phyloP scores from a whole-genome alignment of 1,140 invertebrate genomes.

The Zaprionus davidi region DNA sequence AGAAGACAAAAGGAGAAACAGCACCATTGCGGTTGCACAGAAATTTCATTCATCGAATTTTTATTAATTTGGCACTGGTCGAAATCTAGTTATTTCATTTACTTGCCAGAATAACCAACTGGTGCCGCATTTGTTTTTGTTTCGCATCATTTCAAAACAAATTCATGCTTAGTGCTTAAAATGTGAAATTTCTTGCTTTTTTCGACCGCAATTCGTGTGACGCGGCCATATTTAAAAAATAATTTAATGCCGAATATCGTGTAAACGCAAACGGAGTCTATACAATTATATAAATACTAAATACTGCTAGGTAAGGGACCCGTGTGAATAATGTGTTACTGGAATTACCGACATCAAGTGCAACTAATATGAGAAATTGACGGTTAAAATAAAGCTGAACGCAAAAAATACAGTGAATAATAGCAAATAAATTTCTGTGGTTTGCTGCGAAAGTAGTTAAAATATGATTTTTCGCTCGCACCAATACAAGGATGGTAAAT shows the following conservation, averaged over 20 bases:
- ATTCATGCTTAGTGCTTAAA: conserved; percentile 48
- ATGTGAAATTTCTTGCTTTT: conserved; percentile 62
- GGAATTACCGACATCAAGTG: conserved; percentile 29
- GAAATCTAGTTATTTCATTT: conserved; percentile 76
- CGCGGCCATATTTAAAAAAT: conserved; percentile 77
- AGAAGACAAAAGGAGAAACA: conserved; percentile 76
- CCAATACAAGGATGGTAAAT: conserved; percentile 67
- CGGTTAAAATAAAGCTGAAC: neutral
- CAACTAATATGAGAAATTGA: conserved; percentile 44
- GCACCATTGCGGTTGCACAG: conserved; percentile 51
- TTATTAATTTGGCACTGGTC: conserved; percentile 66
- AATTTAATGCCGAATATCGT: conserved; percentile 60
- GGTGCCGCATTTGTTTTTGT: conserved; percentile 71
- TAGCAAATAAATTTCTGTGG: conserved; percentile 57
- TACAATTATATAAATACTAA: conserved; percentile 72
- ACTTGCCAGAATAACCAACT: conserved; percentile 69
- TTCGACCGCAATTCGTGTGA: conserved; percentile 59
- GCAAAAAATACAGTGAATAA: conserved; percentile 16
- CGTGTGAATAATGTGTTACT: neutral
- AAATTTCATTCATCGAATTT: conserved; percentile 77
- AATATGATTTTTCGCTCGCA: conserved; percentile 76
- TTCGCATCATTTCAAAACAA: conserved; percentile 51
- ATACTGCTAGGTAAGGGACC: conserved; percentile 50
- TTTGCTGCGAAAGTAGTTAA: conserved; percentile 58
- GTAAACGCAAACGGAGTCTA: conserved; percentile 36